Evolutionary conservation across 2,113 vertebrate genomes (phyloP).

Genomic region (Pseudopodoces humilis): DNA sequence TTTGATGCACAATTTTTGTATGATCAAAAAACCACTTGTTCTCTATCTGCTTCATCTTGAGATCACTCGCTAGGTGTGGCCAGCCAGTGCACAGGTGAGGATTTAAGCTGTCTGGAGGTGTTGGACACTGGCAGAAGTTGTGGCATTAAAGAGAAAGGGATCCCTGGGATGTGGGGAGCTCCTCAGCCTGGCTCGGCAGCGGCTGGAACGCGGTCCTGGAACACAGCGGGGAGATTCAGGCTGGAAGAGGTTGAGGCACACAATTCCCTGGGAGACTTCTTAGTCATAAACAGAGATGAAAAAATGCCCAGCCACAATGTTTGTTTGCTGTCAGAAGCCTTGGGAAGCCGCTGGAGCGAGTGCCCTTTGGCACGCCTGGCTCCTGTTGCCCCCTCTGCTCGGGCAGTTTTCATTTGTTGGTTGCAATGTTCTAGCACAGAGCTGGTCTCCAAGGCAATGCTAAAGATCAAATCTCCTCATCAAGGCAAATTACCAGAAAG

Average conservation of each 20-base stretch:
- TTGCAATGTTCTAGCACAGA: not conserved
- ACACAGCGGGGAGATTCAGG: not conserved
- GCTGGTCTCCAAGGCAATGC: not conserved
- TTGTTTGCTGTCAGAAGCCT: not conserved
- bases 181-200: not conserved
- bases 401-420: not conserved
- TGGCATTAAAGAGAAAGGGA: not conserved
- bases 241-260: not conserved
- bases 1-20: not conserved
- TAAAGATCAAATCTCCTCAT: conserved; percentile 2
- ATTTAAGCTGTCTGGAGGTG: not conserved
- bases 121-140: not conserved
- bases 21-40: not conserved
- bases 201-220: not conserved
- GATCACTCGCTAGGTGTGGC: not conserved
- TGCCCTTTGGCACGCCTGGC: not conserved
- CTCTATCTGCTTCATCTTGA: not conserved
- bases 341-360: not conserved
- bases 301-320: not conserved
- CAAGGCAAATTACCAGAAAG: not conserved
- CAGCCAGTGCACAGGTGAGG: not conserved
- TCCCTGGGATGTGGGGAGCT: not conserved
- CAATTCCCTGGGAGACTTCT: conserved; percentile 5
- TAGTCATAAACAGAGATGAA: conserved; percentile 24
- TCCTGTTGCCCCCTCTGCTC: not conserved